Evolutionary conservation across 2,888 invertebrate species (phyloP), one percentile per base, ranked within the genome.

Genomic region (Baccha elongata): DNA sequence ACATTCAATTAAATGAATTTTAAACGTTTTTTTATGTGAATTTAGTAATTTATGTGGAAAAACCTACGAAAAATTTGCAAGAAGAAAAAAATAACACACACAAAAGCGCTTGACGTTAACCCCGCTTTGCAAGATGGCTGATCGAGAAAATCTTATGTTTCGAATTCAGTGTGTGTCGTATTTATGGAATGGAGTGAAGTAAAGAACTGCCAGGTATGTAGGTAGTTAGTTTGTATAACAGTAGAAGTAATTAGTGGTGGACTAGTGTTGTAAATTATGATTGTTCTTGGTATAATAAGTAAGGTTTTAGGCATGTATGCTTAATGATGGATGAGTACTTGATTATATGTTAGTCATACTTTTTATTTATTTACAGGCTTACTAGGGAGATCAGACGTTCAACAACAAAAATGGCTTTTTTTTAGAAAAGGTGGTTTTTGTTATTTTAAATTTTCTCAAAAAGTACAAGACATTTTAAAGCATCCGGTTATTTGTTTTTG

Each of bases 81-180:
- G 83, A 81, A 81, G 50, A 75, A 80, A 75, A 78, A 64, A 71
- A 76, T 81, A 83, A 84, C 74, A 84, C 84, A 81, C 76, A 83
- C 73, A 81, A 81, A 69, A 81, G 75, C 81, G 81, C 72, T 81
- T 81, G 73, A 78, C 75, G 73, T 84, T 68, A 67, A 75, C 55
- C 26, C 68, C 72, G 72, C 73, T 76, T 78, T 58, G 46, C 72
- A 83, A 83, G 83, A 83, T 83, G 83, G 83, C 78, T 68, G 78
- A 32, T 42, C 21, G 13, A 50, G 71, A 42, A 68, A 72, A 52
- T 53, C 71, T 78, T 3, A 35, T 29, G 73, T 83, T 78, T 73
- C 73, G 8, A 8, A 72, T 79, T 50, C 40, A 29, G 13, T 29
- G 1, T 35, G 62, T 17, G 68, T 58, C 72, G 10, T 17, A 13